A percentile compares a stretch with the other conserved stretches of the same genome.
These are phyloP conservation scores for Ciconia stormi DNA, from an alignment of 2,113 vertebrate species.

Conservation along the genomic window DNA sequence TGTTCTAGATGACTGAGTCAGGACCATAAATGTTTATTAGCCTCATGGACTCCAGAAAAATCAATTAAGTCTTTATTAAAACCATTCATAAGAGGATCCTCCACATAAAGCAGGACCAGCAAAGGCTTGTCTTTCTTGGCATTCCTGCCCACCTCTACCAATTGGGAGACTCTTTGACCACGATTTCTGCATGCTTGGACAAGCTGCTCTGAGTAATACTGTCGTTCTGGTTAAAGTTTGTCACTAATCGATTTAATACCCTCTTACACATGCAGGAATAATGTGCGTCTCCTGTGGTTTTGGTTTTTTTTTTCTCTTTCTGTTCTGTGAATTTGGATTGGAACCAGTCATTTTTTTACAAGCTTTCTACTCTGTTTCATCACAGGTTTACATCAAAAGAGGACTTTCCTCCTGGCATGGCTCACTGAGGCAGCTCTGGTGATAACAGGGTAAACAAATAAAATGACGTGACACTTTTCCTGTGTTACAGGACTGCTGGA, in stretches of 20 bases:
- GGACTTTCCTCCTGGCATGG: neutral
- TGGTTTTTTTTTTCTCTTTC: neutral
- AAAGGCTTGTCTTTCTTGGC: neutral
- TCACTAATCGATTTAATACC: neutral
- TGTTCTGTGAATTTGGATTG: neutral
- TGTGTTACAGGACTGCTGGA: neutral
- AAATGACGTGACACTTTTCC: neutral
- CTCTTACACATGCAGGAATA: neutral
- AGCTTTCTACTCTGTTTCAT: neutral
- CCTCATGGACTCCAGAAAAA: constrained; percentile 21
- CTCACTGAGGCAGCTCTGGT: neutral
- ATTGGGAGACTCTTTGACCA: neutral
- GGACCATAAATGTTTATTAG: constrained; percentile 22
- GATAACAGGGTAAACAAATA: neutral
- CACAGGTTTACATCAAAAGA: neutral
- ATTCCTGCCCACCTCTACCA: neutral
- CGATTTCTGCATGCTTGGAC: neutral
- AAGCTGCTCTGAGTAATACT: constrained; percentile 16
- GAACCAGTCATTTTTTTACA: neutral
- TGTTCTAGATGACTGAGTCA: constrained; percentile 36
- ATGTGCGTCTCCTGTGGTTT: neutral
- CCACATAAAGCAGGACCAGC: neutral
- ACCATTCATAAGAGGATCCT: neutral
- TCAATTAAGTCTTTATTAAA: constrained; percentile 45
- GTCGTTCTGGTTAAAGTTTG: constrained; percentile 28